A percentile compares a stretch with the other conserved stretches of the same genome.
Conservation (phyloP, 2,797 vertebrate species). For the Sebastes minor region DNA sequence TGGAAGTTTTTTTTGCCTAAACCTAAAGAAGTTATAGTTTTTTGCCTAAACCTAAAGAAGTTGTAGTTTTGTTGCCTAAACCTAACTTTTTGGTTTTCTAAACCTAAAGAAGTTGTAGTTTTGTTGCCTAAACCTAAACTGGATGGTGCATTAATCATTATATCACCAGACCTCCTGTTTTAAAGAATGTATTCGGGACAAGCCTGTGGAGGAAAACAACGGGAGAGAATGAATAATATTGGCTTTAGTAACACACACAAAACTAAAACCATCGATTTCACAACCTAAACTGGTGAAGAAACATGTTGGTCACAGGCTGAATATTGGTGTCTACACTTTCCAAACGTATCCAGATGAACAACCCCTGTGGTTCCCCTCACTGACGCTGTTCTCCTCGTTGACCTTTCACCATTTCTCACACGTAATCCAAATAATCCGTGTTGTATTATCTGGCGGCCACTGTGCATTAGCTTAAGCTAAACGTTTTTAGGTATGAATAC, state of each 20-base stretch:
- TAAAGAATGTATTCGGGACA: too few species aligned
- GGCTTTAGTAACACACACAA: neutral
- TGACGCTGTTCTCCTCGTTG: neutral
- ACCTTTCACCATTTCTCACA: conserved; percentile 34
- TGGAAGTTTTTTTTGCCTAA: too few species aligned
- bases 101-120: too few species aligned
- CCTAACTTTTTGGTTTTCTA: too few species aligned
- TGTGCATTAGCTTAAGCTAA: conserved; percentile 48
- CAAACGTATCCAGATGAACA: neutral
- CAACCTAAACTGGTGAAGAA: neutral
- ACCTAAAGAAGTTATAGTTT: too few species aligned
- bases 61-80: too few species aligned
- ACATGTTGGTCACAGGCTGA: neutral
- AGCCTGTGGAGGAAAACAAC: too few species aligned
- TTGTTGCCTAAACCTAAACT: neutral
- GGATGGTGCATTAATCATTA: neutral
- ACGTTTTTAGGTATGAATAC: conserved; percentile 26
- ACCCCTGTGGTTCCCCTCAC: neutral
- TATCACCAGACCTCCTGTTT: neutral
- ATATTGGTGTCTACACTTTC: neutral
- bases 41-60: too few species aligned
- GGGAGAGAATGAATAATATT: too few species aligned
- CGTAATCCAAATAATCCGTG: conserved; percentile 53
- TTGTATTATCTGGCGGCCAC: conserved; percentile 17
- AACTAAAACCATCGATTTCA: neutral